These are phyloP conservation scores for Perithous albicinctus DNA, from an alignment of 2,888 invertebrate genomes.

Conservation along the genomic window DNA sequence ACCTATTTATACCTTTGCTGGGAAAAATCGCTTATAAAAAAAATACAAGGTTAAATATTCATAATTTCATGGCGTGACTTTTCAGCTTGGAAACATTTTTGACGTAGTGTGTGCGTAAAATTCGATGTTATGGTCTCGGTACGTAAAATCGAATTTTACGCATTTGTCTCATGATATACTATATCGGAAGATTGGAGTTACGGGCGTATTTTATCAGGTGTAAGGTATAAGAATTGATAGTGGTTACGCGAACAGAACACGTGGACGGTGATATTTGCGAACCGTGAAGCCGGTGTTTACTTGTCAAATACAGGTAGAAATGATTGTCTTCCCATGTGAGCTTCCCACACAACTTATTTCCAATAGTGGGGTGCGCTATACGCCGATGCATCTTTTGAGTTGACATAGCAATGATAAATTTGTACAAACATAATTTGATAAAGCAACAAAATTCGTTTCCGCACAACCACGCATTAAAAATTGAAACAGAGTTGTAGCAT, in stretches of 20 bases:
- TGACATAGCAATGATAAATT: neutral
- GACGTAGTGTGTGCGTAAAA: too few species aligned
- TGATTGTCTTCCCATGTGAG: neutral
- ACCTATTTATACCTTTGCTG: too few species aligned
- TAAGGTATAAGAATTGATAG: neutral
- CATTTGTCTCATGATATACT: neutral
- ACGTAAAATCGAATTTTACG: too few species aligned
- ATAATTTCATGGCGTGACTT: too few species aligned
- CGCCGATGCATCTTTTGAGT: neutral
- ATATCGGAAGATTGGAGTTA: neutral
- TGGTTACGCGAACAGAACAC: neutral
- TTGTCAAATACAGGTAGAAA: constrained; percentile 11
- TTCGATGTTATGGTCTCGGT: too few species aligned
- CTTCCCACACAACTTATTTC: neutral
- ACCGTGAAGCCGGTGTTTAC: neutral
- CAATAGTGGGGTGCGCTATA: neutral
- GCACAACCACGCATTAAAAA: too few species aligned
- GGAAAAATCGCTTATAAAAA: too few species aligned
- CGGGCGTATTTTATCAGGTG: neutral
- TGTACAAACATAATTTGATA: neutral
- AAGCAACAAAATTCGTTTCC: too few species aligned
- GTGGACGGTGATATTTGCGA: neutral
- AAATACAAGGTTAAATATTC: too few species aligned
- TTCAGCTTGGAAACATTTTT: too few species aligned
- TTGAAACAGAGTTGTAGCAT: too few species aligned